Percentiles rank a stretch among this genome's conserved stretches.
Conservation (phyloP, 1,140 invertebrate species). For the Drosophila nebulosa region DNA sequence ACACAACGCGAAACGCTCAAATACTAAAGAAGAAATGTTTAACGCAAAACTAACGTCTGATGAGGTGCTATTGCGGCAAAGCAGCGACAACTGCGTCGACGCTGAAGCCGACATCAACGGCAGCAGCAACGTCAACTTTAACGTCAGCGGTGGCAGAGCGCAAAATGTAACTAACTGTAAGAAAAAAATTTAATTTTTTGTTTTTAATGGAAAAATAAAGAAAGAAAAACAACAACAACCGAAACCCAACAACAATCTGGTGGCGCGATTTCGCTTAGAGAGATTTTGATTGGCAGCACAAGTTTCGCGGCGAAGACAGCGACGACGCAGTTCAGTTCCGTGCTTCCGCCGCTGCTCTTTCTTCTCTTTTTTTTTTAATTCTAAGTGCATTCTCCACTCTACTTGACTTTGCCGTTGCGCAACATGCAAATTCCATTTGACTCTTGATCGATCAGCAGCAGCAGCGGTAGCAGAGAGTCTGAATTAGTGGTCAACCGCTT, state of each 20-base stretch:
- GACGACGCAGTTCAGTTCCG: background rate
- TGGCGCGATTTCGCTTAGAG: conserved; percentile 37
- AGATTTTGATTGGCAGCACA: conserved; percentile 31
- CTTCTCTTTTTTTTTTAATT: background rate
- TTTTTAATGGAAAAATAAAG: background rate
- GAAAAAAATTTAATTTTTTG: no score
- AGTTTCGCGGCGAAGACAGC: background rate
- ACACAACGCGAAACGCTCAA: conserved; percentile 55
- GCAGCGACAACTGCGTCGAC: conserved; percentile 17
- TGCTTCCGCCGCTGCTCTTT: background rate
- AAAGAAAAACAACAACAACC: background rate
- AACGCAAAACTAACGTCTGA: conserved; percentile 26
- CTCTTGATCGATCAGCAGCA: no score
- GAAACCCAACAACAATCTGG: conserved; percentile 26
- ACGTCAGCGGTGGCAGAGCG: conserved; percentile 17
- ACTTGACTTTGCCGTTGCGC: conserved; percentile 12
- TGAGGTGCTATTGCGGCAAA: conserved; percentile 15
- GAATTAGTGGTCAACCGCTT: conserved; percentile 10
- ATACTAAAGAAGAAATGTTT: conserved; percentile 52
- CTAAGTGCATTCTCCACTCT: background rate
- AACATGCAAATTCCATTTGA: conserved; percentile 28
- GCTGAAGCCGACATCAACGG: conserved; percentile 6
- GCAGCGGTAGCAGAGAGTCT: no score
- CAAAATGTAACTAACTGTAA: conserved; percentile 34
- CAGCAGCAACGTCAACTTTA: background rate